Evolutionary conservation across 2,888 invertebrate genomes (phyloP).

Genomic region (Rhagonycha lutea): DNA sequence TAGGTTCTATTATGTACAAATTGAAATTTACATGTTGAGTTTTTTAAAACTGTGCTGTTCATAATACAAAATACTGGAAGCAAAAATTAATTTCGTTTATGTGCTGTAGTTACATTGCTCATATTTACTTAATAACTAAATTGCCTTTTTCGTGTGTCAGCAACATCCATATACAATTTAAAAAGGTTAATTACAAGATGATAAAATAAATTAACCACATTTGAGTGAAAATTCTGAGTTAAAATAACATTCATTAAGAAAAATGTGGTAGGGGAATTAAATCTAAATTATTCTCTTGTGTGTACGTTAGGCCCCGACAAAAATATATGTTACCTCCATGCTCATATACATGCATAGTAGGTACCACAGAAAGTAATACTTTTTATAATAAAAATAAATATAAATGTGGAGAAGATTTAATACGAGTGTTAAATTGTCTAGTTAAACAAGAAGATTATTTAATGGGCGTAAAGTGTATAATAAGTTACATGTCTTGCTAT

Average conservation of each 20-base stretch:
- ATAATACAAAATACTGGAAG: neutral
- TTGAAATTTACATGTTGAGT: too few relatives aligned
- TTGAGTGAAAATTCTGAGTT: neutral
- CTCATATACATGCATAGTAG: neutral
- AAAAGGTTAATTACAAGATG: neutral
- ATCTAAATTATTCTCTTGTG: neutral
- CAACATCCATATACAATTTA: neutral
- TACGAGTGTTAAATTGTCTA: constrained; percentile 3
- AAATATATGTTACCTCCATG: neutral
- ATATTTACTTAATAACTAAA: neutral
- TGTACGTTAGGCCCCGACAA: neutral
- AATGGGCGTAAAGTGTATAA: constrained; percentile 4
- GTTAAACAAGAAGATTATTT: constrained; percentile 10
- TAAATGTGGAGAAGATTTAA: neutral
- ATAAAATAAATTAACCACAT: neutral
- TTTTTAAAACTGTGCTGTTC: too few relatives aligned
- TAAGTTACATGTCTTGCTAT: neutral
- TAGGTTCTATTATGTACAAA: too few relatives aligned
- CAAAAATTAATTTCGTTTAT: neutral
- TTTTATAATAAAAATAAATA: neutral
- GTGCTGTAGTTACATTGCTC: neutral
- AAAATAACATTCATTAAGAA: neutral
- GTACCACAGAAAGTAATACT: neutral
- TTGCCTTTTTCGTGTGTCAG: neutral
- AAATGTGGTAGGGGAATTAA: neutral